A percentile compares a stretch with the other conserved stretches of the same genome.
These are phyloP conservation scores for Gnathonemus longibarbis DNA, from an alignment of 2,113 vertebrate genomes.

Conservation along the genomic window DNA sequence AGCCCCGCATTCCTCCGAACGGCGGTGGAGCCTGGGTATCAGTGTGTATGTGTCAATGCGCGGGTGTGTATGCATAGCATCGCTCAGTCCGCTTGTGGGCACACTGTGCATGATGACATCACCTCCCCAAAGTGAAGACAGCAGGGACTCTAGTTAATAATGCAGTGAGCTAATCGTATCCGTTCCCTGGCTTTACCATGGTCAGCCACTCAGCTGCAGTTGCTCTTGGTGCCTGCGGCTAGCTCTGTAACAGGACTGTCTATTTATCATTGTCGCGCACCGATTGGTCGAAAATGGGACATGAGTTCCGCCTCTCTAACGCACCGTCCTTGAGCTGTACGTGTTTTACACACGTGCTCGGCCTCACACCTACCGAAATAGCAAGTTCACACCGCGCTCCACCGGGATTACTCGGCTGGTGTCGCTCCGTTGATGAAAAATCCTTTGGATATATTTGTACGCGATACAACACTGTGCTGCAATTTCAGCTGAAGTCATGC, in stretches of 20 bases:
- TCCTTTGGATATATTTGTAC: neutral
- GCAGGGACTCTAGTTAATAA: neutral
- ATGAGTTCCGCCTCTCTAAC: neutral
- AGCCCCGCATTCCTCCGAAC: neutral
- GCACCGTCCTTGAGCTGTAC: neutral
- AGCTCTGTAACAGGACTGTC: neutral
- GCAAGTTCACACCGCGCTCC: neutral
- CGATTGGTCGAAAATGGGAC: neutral
- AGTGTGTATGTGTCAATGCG: neutral
- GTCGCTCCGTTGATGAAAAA: neutral
- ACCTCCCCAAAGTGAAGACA: neutral
- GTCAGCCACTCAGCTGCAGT: neutral
- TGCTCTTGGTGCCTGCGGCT: neutral
- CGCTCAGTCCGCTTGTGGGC: neutral
- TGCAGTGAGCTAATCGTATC: conserved; percentile 1
- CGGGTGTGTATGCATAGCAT: neutral
- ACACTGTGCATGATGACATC: neutral
- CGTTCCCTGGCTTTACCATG: neutral
- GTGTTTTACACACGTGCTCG: neutral
- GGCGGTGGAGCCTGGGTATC: neutral
- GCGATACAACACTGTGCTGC: neutral
- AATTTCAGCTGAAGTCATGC: neutral
- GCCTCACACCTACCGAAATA: neutral
- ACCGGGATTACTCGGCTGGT: neutral
- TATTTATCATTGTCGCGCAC: neutral